phyloP scores from a whole-genome alignment of 2,113 vertebrate genomes.

The Campylomormyrus tamandua region DNA sequence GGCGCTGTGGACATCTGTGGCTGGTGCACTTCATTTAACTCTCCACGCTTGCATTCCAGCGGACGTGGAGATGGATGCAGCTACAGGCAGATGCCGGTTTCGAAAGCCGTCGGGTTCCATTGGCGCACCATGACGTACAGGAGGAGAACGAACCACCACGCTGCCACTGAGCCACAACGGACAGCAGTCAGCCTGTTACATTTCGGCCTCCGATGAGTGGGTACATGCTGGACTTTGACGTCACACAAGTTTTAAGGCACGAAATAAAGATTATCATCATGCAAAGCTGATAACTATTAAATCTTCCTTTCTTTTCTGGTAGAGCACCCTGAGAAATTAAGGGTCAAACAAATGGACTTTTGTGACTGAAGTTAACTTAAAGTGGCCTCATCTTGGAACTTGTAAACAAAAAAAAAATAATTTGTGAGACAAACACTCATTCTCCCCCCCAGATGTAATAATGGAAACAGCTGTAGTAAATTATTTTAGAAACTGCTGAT shows the following conservation, averaged over 20 bases:
- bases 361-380: background rate
- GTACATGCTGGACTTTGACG: background rate
- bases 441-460: background rate
- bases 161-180: background rate
- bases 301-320: background rate
- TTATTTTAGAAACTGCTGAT: background rate
- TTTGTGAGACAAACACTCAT: background rate
- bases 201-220: background rate
- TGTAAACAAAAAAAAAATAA: background rate
- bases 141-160: background rate
- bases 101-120: background rate
- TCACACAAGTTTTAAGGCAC: background rate
- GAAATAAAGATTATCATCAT: background rate
- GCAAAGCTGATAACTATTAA: background rate
- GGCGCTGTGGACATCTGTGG: slow-evolving; percentile 29
- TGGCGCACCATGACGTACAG: background rate
- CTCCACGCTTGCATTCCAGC: background rate
- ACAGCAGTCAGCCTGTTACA: background rate
- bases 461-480: background rate
- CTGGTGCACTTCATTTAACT: slow-evolving; percentile 30
- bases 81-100: background rate
- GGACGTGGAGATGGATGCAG: background rate
- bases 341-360: background rate
- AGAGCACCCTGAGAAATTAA: background rate
- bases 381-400: background rate